Base-by-base conservation (phyloP, 2,113 vertebrate genomes). In the Chloropsis cyanopogon region DNA sequence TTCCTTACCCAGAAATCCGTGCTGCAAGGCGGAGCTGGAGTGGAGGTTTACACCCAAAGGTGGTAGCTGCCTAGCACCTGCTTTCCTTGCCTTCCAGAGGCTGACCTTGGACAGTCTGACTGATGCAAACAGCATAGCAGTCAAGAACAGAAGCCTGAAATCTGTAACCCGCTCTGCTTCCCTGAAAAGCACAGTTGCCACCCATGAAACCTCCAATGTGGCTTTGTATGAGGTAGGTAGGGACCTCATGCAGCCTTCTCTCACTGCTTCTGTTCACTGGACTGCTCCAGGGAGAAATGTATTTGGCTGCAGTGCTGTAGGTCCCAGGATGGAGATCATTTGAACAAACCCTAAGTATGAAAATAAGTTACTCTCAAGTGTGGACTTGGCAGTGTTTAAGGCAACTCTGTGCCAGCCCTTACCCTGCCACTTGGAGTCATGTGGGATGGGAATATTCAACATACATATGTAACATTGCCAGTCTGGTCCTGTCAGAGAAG, bases 211-310 rank as follows among this genome's bases (percentile, higher is more conserved):
- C 18, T 98, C 98, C 89, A 99, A 96, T 0, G 97, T 99, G 49
- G 99, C 98, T 12, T 95, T 99, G 54, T 98, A 98, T 54, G 98
- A 99, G 98, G 98, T 99, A 91, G 28, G 60, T 70, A 12, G 16
- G 29, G 33, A 47, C 47, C 9, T 85, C 0, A 1, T 21, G 26
- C 11, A 77, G 21, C 25, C 37, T 81, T 42, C 22, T 80, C 13
- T 17, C 33, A 14, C 25, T 2, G 0, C 31, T 84, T 31, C 20
- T 26, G 12, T 35, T 70, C 69, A 63, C 29, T n/a, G 47, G 64
- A 22, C 14, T 79, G 37, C 47, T 69, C 42, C 23, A 15, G 35
- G 21, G 8, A 24, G 39, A 26, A 41, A 85, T 22, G 11, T 14
- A 8, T 82, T 76, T n/a, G 10, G 18, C 28, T 50, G 35, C 12